These are phyloP conservation scores for Pimpla rufipes DNA, from an alignment of 2,888 invertebrate species.

Conservation along the genomic window DNA sequence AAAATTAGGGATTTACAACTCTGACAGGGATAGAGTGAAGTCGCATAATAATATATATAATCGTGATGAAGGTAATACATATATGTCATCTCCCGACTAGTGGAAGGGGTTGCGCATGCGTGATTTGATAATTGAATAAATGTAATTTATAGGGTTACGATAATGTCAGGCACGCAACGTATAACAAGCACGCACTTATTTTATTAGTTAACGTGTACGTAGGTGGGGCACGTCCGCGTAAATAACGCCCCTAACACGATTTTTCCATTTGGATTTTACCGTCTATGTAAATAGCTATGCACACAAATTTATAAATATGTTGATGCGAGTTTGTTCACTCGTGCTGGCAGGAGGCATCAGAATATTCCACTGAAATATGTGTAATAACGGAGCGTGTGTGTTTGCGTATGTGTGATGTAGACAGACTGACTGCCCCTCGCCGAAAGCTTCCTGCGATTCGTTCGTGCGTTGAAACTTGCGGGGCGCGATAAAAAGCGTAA, in stretches of 20 bases:
- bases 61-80: background rate
- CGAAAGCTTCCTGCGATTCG: slow-evolving; percentile 45
- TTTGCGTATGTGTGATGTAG: background rate
- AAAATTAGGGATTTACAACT: too few relatives aligned
- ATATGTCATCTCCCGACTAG: background rate
- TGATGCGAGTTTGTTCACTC: slow-evolving; percentile 47
- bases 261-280: slow-evolving; percentile 60
- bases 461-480: slow-evolving; percentile 39
- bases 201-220: slow-evolving; percentile 30
- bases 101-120: slow-evolving; percentile 13
- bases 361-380: slow-evolving; percentile 45
- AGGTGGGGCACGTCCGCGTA: background rate
- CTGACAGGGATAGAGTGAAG: background rate
- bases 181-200: slow-evolving; percentile 52
- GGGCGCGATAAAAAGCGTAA: slow-evolving; percentile 58
- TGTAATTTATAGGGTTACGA: slow-evolving; percentile 58
- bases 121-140: slow-evolving; percentile 53
- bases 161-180: slow-evolving; percentile 52
- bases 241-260: slow-evolving; percentile 45
- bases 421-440: slow-evolving; percentile 18
- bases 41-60: background rate
- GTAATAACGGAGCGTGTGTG: slow-evolving; percentile 17
- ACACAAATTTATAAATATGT: slow-evolving; percentile 54
- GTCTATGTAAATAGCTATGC: background rate
- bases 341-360: slow-evolving; percentile 12